Percentiles rank a stretch among this genome's conserved stretches.
Conservation (phyloP, 2,797 vertebrate genomes). For the Amblyopsis hoosieri region DNA sequence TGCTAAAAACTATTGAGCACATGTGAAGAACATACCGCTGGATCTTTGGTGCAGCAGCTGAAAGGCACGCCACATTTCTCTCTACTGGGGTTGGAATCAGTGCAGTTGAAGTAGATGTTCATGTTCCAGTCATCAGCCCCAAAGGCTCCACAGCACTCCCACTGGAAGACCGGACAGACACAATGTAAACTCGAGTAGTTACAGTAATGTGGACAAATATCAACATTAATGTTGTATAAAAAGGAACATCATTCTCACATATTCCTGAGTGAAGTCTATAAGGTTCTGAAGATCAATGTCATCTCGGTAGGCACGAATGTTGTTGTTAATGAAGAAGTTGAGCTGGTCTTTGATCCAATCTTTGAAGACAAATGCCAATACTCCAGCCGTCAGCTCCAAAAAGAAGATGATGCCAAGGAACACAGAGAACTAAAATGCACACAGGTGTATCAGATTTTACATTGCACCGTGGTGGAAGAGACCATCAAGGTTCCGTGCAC, state of each 20-base stretch:
- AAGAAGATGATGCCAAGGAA: slow-evolving; percentile 99
- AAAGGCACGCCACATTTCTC: slow-evolving; percentile 97
- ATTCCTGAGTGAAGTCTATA: slow-evolving; percentile 99
- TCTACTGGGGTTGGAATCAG: slow-evolving; percentile 94
- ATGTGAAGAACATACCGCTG: slow-evolving; percentile 82
- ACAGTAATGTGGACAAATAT: slow-evolving; percentile 1
- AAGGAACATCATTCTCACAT: slow-evolving; percentile 79
- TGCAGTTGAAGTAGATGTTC: slow-evolving; percentile 99
- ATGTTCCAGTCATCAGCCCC: slow-evolving; percentile 98
- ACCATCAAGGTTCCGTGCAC: not conserved
- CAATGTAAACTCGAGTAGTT: not conserved
- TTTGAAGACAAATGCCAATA: slow-evolving; percentile 98
- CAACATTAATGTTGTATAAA: not conserved
- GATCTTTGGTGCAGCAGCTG: slow-evolving; percentile 98
- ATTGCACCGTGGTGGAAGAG: not conserved
- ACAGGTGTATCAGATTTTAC: slow-evolving; percentile 10
- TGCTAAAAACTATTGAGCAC: no score
- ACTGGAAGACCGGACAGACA: slow-evolving; percentile 75
- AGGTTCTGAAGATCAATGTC: slow-evolving; percentile 99
- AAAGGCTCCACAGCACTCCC: slow-evolving; percentile 98
- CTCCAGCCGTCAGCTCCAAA: slow-evolving; percentile 96
- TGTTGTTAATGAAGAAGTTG: slow-evolving; percentile 99
- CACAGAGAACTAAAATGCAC: slow-evolving; percentile 88
- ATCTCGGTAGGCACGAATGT: slow-evolving; percentile 96
- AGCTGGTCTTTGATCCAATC: slow-evolving; percentile 99